phyloP scores from a whole-genome alignment of 1,140 invertebrate genomes.

The Metaphire vulgaris region DNA sequence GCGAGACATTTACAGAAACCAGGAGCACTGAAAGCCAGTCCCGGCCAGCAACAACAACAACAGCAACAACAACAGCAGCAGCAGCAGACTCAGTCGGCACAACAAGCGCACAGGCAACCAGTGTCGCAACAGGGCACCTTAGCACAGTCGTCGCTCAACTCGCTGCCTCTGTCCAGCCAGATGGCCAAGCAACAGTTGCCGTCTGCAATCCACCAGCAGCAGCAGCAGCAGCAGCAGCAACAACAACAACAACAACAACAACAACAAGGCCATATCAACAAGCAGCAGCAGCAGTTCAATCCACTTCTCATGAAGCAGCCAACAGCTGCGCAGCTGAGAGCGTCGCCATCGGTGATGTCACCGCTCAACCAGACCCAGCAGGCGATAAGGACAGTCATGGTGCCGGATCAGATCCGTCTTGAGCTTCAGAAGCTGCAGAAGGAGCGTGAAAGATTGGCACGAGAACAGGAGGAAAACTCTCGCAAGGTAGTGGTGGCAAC shows the following conservation, averaged over 20 bases:
- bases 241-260: conserved; percentile 1
- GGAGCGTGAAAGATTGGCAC: conserved; percentile 35
- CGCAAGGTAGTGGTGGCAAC: conserved; percentile 13
- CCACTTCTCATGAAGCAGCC: background rate
- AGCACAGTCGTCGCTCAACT: background rate
- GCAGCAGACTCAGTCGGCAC: background rate
- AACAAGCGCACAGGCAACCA: background rate
- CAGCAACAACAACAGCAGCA: conserved; percentile 11
- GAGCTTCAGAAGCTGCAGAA: conserved; percentile 34
- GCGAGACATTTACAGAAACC: conserved; percentile 6
- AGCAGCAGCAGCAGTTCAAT: background rate
- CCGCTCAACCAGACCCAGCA: background rate
- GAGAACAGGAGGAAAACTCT: conserved; percentile 32
- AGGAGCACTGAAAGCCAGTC: background rate
- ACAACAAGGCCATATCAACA: no score
- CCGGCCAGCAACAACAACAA: background rate
- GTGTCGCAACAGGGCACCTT: background rate
- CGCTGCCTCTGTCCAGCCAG: background rate
- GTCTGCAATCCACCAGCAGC: background rate
- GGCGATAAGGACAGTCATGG: background rate
- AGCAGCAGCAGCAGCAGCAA: background rate
- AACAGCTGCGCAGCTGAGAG: background rate
- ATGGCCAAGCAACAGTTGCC: background rate
- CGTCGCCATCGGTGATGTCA: background rate
- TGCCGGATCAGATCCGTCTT: background rate